Evolutionary conservation across 2,797 vertebrate species (phyloP).

Genomic region (Sebastes nivosus): DNA sequence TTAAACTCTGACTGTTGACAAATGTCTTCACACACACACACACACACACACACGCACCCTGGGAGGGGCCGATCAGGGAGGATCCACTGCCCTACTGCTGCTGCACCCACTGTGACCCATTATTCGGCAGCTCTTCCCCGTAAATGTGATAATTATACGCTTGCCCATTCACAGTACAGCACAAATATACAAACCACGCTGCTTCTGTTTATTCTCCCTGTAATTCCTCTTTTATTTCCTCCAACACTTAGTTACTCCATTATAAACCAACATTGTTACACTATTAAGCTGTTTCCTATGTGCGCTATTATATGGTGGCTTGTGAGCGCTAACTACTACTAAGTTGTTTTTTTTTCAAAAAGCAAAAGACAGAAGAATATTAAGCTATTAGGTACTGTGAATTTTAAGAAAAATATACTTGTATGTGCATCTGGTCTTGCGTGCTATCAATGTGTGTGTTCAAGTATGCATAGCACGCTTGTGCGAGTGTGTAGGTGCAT

Average conservation of each 20-base stretch:
- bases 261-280: conserved; percentile 56
- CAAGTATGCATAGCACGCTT: conserved; percentile 25
- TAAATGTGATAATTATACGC: conserved; percentile 88
- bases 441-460: conserved; percentile 12
- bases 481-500: conserved; percentile 28
- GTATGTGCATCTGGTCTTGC: background rate
- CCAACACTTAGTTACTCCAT: conserved; percentile 63
- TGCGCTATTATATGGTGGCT: conserved; percentile 14
- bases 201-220: conserved; percentile 73
- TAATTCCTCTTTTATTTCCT: conserved; percentile 68
- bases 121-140: conserved; percentile 81
- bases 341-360: background rate
- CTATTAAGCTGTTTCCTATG: conserved; percentile 52
- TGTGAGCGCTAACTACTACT: conserved; percentile 4
- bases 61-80: conserved; percentile 47
- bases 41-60: background rate
- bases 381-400: background rate
- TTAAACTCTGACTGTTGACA: background rate
- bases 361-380: background rate
- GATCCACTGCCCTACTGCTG: conserved; percentile 43
- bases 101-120: conserved; percentile 68
- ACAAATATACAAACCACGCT: conserved; percentile 75
- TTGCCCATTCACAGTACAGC: conserved; percentile 73
- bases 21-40: conserved; percentile 9
- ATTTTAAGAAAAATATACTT: background rate